Conservation (phyloP, 1,140 invertebrate species). For the Drosophila lini region DNA sequence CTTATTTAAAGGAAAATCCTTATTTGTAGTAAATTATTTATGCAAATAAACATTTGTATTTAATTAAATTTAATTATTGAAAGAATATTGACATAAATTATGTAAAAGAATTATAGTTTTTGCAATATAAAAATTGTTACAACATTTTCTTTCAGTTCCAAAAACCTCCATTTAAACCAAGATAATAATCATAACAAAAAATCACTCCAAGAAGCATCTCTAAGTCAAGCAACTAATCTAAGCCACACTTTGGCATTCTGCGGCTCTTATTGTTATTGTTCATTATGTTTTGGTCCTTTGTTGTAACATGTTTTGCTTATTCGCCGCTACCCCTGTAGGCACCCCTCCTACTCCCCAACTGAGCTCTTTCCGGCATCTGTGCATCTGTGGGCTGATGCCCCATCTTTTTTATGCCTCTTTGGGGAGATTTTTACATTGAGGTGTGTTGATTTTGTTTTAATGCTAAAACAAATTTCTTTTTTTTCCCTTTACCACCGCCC, state of each 20-base stretch:
- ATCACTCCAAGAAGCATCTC: background rate
- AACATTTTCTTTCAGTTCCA: no score
- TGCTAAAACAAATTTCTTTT: constrained; percentile 44
- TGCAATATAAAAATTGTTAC: no score
- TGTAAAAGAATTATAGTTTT: background rate
- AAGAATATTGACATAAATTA: no score
- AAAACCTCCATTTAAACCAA: background rate
- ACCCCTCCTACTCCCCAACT: background rate
- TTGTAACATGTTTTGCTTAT: constrained; percentile 43
- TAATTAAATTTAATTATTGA: no score
- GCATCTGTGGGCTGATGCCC: constrained; percentile 20
- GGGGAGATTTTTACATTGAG: constrained; percentile 60
- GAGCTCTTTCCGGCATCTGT: constrained; percentile 31
- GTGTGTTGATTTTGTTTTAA: constrained; percentile 67
- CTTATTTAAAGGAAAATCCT: background rate
- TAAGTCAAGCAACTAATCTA: constrained; percentile 21
- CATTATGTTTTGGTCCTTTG: constrained; percentile 54
- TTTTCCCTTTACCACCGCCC: constrained; percentile 8
- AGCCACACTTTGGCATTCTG: constrained; percentile 22
- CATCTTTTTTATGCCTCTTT: constrained; percentile 55
- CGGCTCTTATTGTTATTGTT: constrained; percentile 45
- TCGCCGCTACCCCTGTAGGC: constrained; percentile 4
- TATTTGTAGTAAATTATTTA: no score
- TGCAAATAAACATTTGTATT: no score
- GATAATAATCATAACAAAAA: constrained; percentile 1